Base-by-base conservation (phyloP, 1,140 invertebrate species). In the Theocolax elegans region DNA sequence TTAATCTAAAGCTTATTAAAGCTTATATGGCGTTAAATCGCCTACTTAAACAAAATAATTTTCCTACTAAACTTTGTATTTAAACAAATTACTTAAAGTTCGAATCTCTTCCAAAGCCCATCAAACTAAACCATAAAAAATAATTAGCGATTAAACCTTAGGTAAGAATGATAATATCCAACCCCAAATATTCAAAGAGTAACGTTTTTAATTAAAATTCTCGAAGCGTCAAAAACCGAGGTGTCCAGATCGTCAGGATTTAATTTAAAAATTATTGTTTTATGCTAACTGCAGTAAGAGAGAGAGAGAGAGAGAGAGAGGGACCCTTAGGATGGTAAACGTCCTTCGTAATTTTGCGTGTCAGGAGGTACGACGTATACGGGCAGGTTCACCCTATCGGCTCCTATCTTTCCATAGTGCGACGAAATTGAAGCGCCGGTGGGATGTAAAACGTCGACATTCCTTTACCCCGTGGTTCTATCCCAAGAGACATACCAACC, bases 381-480 rank as follows among this genome's bases (percentile, higher is more conserved):
- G 31, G 31, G 4, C 4, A 35, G 31, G 53, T 15, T 58, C 44
- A 27, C 48, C 65, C 54, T 67, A 67, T 59, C 65, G 54, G 65
- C 54, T 59, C 44, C 13, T 38, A 6, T 49, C 29, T 59, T 67
- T 40, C 54, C 54, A 31, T 58, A 59, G 29, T 27, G 56, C 44
- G 59, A 72, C 64, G 49, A 72, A 72, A 72, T 72, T 72, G 63
- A 72, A 72, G 64, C 64, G 64, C 42, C 58, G n/a, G n/a, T 27
- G 31, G 25, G 56, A 67, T 53, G 63, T 63, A 58, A 67, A 54
- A 67, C 64, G 56, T 67, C 56, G 70, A 71, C 69, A 71, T 71
- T 71, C 62, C 69, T 71, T 62, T 60, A 23, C 35, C 46, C 53
- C 58, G 44, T 40, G 35, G 38, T 44, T 12, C 15, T 23, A 27